These are phyloP conservation scores for Sclerodermus sp. DNA, from an alignment of 2,888 invertebrate genomes.

Conservation along the genomic window DNA sequence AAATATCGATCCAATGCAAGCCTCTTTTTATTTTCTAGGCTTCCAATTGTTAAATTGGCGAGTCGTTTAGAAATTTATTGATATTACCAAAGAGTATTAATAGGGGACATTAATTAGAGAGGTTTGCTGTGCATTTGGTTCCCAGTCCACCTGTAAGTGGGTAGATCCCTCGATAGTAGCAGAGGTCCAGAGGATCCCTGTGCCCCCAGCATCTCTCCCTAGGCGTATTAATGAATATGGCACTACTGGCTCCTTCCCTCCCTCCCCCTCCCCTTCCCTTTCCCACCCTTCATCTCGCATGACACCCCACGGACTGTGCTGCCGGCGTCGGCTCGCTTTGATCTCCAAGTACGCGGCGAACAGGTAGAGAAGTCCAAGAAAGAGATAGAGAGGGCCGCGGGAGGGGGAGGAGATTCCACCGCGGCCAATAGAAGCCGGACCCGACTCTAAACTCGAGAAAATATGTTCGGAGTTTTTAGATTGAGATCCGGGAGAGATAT, in stretches of 20 bases:
- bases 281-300: conserved; percentile 39
- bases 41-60: no score
- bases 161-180: no score
- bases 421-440: conserved; percentile 29
- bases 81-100: no score
- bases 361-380: conserved; percentile 38
- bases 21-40: no score
- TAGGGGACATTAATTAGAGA: no score
- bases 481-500: conserved; percentile 35
- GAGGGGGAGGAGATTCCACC: conserved; percentile 13
- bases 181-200: no score
- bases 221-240: conserved; percentile 45
- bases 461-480: conserved; percentile 40
- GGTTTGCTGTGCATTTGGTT: no score
- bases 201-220: conserved; percentile 46
- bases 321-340: conserved; percentile 44
- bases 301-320: conserved; percentile 51
- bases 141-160: no score
- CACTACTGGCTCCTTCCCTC: conserved; percentile 24
- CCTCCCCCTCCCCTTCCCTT: conserved; percentile 10
- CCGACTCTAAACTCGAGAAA: conserved; percentile 45
- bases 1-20: no score
- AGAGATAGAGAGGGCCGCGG: conserved; percentile 21
- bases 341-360: conserved; percentile 42
- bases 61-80: no score